Conservation (phyloP, 2,888 invertebrate genomes). For the Electrophaes corylata region DNA sequence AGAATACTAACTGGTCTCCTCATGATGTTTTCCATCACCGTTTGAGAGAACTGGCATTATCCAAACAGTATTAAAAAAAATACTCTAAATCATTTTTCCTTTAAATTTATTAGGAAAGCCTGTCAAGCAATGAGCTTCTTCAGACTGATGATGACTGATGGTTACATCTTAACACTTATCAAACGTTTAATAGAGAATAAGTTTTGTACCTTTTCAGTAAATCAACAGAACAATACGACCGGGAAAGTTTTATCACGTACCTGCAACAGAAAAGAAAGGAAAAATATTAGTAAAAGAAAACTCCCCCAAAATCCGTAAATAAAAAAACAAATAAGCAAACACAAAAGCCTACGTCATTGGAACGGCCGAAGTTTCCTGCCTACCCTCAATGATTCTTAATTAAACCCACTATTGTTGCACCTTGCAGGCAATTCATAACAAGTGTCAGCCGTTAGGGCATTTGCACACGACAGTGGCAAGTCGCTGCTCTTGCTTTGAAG, state of each 20-base stretch:
- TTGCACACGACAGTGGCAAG: conserved; percentile 15
- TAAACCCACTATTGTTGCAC: conserved; percentile 71
- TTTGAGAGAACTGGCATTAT: too few relatives aligned
- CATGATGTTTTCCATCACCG: too few relatives aligned
- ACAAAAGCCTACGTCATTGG: conserved; percentile 41
- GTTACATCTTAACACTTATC: not conserved
- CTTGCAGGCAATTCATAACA: conserved; percentile 71
- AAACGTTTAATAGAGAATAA: not conserved
- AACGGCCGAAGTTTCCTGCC: conserved; percentile 41
- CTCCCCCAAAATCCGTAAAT: conserved; percentile 33
- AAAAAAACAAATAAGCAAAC: conserved; percentile 41
- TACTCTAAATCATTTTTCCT: too few relatives aligned
- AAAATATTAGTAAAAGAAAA: conserved; percentile 23
- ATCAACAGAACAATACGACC: conserved; percentile 9
- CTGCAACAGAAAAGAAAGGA: conserved; percentile 38
- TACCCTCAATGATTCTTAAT: conserved; percentile 66
- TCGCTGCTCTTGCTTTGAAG: not conserved
- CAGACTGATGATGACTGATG: too few relatives aligned
- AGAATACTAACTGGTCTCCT: too few relatives aligned
- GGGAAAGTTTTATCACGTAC: conserved; percentile 24
- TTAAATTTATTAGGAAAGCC: too few relatives aligned
- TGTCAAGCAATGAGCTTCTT: too few relatives aligned
- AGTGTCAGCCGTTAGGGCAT: conserved; percentile 57
- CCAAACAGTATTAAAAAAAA: too few relatives aligned
- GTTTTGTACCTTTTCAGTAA: not conserved